Base-by-base conservation (phyloP, 2,113 vertebrate genomes). In the Centropus bengalensis region DNA sequence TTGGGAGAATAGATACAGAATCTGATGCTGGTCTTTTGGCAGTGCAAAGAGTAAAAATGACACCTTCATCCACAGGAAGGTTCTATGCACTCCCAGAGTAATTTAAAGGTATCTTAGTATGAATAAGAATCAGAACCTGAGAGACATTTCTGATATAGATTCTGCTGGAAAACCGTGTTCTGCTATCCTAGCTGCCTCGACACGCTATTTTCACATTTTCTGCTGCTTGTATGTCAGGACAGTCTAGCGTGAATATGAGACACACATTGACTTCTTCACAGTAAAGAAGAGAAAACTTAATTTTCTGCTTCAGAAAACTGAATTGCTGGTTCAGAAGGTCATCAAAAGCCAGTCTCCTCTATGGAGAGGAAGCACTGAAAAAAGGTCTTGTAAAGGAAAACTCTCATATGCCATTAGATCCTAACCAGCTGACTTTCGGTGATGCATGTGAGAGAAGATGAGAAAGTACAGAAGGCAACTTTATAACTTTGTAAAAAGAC, bases 261-360 rank as follows among this genome's bases (percentile, higher is more conserved):
- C 36, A 71, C 47, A 85, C 67, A 17, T 21, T 75, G 88, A 30
- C 66, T 93, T 89, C 79, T 89, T 62, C 71, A 75, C 19, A 66
- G 67, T 44, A 82, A 82, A 93, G 49, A 86, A 62, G 32, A 73
- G 55, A 85, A 88, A 93, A 91, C 63, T 93, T 93, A 86, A 96
- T 97, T 96, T 96, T 96, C 93, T 93, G 93, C 93, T 95, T 94
- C 95, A 94, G 91, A 78, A 95, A 94, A 90, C 89, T 91, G 76
- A 95, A 91, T 15, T 93, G 68, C 66, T 91, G 47, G 59, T 88
- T 91, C 74, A 86, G 82, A 83, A 89, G 82, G 84, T 86, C 91
- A 94, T 63, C 62, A 88, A 94, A 94, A 81, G 80, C 62, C 59
- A 92, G 59, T 42, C 44, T 89, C 17, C 58, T 87, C 82, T 59